Evolutionary conservation across 2,797 vertebrate species (phyloP).

Genomic region (Hoplostethus atlanticus): DNA sequence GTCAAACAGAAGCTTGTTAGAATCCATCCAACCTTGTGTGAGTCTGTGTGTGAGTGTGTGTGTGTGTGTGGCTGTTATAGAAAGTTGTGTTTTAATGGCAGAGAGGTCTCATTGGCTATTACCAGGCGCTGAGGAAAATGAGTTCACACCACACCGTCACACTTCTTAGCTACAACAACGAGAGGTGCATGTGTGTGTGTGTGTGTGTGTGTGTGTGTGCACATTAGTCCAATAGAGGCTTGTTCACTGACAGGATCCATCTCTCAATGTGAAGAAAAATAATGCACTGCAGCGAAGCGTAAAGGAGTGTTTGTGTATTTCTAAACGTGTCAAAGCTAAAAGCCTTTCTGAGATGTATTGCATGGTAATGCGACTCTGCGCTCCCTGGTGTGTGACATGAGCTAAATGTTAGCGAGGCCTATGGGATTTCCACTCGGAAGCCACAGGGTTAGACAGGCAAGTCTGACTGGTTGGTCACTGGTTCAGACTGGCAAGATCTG

Average conservation of each 20-base stretch:
- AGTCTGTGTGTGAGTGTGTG: constrained; percentile 1
- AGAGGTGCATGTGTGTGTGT: background rate
- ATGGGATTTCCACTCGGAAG: background rate
- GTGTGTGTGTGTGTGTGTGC: background rate
- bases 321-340: background rate
- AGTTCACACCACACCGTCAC: constrained; percentile 14
- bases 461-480: background rate
- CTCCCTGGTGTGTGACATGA: constrained; percentile 1
- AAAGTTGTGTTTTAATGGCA: constrained; percentile 18
- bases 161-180: background rate
- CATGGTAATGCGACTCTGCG: background rate
- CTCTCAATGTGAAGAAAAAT: constrained; percentile 4
- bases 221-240: background rate
- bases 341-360: background rate
- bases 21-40: too few relatives aligned
- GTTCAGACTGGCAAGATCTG: background rate
- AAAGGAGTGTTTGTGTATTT: background rate
- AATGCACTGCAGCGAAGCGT: constrained; percentile 1
- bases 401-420: background rate
- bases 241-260: background rate
- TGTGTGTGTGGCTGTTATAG: constrained; percentile 23
- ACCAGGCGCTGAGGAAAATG: background rate
- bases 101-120: background rate
- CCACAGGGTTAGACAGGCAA: background rate
- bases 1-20: too few relatives aligned